Percentiles rank a stretch among this genome's conserved stretches.
Evolutionary conservation across 2,888 invertebrate genomes (phyloP).

Genomic region (Limnephilus lunatus): DNA sequence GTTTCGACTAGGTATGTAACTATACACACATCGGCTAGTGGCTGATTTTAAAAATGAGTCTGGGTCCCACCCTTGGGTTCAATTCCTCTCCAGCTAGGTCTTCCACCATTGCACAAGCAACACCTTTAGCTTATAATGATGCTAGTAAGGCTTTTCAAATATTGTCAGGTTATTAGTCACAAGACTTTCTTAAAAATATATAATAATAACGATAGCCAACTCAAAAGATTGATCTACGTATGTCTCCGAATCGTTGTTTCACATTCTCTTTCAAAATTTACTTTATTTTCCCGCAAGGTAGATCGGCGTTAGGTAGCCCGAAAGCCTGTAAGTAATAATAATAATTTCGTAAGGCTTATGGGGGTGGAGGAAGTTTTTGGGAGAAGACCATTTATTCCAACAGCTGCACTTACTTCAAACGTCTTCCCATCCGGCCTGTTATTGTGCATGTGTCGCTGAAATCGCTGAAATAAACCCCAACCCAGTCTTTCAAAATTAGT

Average conservation of each 20-base stretch:
- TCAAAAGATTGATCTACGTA: too few species aligned
- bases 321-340: background rate
- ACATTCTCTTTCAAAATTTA: background rate
- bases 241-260: background rate
- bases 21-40: too few species aligned
- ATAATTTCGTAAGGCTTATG: background rate
- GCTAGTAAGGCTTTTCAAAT: too few species aligned
- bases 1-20: too few species aligned
- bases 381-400: conserved; percentile 15
- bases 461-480: background rate
- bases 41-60: too few species aligned
- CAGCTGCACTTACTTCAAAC: conserved; percentile 55
- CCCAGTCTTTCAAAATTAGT: background rate
- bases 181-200: too few species aligned
- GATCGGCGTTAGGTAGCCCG: background rate
- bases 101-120: too few species aligned
- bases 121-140: too few species aligned
- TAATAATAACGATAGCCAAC: too few species aligned
- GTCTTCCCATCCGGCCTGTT: conserved; percentile 34
- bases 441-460: conserved; percentile 42
- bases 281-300: background rate
- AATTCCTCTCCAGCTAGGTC: too few species aligned
- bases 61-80: too few species aligned
- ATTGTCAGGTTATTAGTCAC: too few species aligned
- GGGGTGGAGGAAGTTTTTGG: background rate